phyloP scores from a whole-genome alignment of 2,113 vertebrate species.

The Hydropotes inermis region DNA sequence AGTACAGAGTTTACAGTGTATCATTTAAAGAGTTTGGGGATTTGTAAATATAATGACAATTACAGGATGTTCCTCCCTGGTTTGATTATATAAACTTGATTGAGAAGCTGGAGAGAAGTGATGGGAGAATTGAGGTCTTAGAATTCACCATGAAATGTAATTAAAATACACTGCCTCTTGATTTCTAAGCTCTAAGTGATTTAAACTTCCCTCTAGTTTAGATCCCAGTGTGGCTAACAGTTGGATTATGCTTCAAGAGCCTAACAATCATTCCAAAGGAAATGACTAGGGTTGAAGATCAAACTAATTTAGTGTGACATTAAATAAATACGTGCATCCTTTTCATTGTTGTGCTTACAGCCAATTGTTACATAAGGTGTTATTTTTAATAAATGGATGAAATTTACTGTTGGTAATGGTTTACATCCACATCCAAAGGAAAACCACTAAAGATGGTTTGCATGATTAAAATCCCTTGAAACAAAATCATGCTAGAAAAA shows the following conservation, averaged over 20 bases:
- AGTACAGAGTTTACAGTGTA: background rate
- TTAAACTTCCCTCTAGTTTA: slow-evolving; percentile 16
- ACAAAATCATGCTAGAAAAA: slow-evolving; percentile 1
- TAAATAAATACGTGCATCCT: slow-evolving; percentile 51
- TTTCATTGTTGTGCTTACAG: slow-evolving; percentile 37
- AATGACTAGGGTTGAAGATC: slow-evolving; percentile 31
- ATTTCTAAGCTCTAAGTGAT: slow-evolving; percentile 17
- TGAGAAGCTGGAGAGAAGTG: background rate
- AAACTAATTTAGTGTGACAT: slow-evolving; percentile 31
- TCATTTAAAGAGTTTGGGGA: background rate
- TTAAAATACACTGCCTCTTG: slow-evolving; percentile 26
- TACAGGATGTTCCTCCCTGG: background rate
- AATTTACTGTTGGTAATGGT: slow-evolving; percentile 31
- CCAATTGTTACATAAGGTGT: slow-evolving; percentile 48
- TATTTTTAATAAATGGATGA: slow-evolving; percentile 23
- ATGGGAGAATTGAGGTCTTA: background rate
- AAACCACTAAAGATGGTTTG: slow-evolving; percentile 23
- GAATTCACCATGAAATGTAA: background rate
- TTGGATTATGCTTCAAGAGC: background rate
- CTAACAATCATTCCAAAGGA: slow-evolving; percentile 33
- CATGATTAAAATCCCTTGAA: background rate
- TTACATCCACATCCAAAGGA: slow-evolving; percentile 17
- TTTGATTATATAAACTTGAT: slow-evolving; percentile 42
- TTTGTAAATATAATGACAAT: slow-evolving; percentile 31
- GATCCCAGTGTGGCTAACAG: background rate